phyloP scores from a whole-genome alignment of 2,888 invertebrate species.

The Oligia latruncula region DNA sequence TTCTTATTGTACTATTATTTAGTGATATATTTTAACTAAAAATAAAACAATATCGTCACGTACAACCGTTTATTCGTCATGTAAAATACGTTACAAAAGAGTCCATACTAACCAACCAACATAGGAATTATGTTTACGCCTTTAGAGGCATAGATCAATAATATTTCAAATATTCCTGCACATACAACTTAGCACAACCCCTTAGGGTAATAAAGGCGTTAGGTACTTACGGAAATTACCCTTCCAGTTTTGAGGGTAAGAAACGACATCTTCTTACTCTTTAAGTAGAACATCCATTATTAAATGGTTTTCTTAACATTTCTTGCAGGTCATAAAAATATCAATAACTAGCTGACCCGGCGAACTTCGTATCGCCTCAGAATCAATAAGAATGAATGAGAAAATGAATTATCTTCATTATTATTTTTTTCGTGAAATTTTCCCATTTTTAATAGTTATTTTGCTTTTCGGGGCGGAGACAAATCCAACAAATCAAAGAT shows the following conservation, averaged over 20 bases:
- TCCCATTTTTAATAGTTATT: too few relatives aligned
- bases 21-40: not conserved
- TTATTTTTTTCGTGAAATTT: too few relatives aligned
- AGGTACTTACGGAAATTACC: constrained; percentile 22
- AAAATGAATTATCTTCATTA: too few relatives aligned
- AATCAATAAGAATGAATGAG: not conserved
- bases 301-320: not conserved
- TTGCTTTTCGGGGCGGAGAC: too few relatives aligned
- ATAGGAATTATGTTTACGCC: constrained; percentile 34
- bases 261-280: constrained; percentile 5
- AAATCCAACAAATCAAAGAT: not conserved
- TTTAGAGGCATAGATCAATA: not conserved
- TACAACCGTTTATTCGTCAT: constrained; percentile 74
- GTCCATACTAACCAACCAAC: constrained; percentile 68
- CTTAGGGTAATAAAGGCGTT: not conserved
- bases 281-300: not conserved
- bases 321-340: not conserved
- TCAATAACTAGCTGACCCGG: not conserved
- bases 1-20: not conserved
- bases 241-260: constrained; percentile 7
- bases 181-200: constrained; percentile 29
- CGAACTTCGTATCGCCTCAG: not conserved
- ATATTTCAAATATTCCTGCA: constrained; percentile 39
- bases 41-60: constrained; percentile 58
- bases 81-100: constrained; percentile 78